These are phyloP conservation scores for Phymanthus crucifer DNA, from an alignment of 92 coral and sea anemone genomes.

Conservation along the genomic window DNA sequence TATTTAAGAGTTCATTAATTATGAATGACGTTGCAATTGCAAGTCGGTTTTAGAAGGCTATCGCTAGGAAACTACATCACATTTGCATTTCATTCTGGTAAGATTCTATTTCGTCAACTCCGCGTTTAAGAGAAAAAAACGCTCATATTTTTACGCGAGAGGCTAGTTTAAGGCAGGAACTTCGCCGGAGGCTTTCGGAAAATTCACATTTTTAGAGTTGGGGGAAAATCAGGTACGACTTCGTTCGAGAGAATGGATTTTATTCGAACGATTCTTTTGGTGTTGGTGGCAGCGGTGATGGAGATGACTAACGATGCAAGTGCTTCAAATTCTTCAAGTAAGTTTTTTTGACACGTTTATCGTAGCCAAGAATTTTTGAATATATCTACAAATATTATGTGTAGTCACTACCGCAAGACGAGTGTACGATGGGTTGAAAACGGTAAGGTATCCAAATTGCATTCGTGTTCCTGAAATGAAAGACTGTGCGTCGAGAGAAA, in stretches of 20 bases:
- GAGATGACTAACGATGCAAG: slow-evolving; percentile 14
- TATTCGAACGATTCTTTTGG: slow-evolving; percentile 11
- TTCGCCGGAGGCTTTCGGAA: neutral
- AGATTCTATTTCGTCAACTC: slow-evolving; percentile 8
- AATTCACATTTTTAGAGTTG: neutral
- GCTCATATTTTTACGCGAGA: neutral
- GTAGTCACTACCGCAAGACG: too few species aligned
- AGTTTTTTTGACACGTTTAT: neutral
- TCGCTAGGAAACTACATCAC: slow-evolving; percentile 37
- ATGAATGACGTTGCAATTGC: slow-evolving; percentile 29
- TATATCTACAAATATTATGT: too few species aligned
- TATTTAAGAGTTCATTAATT: slow-evolving; percentile 22
- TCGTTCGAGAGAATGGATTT: slow-evolving; percentile 23
- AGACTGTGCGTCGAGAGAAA: neutral
- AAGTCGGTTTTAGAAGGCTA: slow-evolving; percentile 25
- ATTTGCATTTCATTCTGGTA: slow-evolving; percentile 53
- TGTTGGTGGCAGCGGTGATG: slow-evolving; percentile 23
- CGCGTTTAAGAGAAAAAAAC: slow-evolving; percentile 3
- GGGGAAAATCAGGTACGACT: neutral
- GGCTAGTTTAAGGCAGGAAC: neutral
- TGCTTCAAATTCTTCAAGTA: slow-evolving; percentile 22
- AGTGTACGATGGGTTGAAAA: neutral
- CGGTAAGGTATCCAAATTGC: neutral
- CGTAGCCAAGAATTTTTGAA: neutral
- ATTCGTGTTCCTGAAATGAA: neutral